Evolutionary conservation across 2,113 vertebrate genomes (phyloP).

Genomic region (Plestiodon gilberti): DNA sequence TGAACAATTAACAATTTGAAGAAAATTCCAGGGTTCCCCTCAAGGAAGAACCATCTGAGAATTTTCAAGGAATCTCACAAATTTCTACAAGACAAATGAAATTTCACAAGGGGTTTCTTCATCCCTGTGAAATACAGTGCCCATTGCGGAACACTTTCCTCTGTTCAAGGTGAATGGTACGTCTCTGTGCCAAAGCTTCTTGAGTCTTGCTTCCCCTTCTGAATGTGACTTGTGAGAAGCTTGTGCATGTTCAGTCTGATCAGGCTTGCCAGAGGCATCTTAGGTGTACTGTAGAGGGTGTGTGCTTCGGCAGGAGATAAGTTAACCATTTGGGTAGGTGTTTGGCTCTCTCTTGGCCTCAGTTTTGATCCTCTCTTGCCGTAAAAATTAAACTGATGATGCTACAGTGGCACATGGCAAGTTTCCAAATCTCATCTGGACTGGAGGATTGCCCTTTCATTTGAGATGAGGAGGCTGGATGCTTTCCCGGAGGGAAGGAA

Average conservation of each 20-base stretch:
- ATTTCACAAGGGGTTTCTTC: no score
- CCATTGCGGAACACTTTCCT: no score
- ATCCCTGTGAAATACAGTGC: no score
- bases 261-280: background rate
- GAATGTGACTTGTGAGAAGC: background rate
- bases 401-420: constrained; percentile 43
- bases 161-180: background rate
- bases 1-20: no score
- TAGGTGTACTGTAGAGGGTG: background rate
- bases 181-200: background rate
- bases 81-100: no score
- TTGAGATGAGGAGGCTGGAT: constrained; percentile 51
- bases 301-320: constrained; percentile 25
- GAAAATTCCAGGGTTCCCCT: no score
- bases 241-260: background rate
- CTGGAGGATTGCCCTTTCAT: constrained; percentile 47
- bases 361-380: constrained; percentile 50
- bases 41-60: no score
- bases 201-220: fast-evolving
- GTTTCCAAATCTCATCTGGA: constrained; percentile 53
- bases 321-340: constrained; percentile 48
- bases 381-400: constrained; percentile 61
- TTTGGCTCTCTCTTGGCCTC: constrained; percentile 34
- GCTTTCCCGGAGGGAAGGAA: constrained; percentile 59
- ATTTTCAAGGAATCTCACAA: no score